Base-by-base conservation (phyloP, 2,797 vertebrate species). In the Nannoperca obscura region DNA sequence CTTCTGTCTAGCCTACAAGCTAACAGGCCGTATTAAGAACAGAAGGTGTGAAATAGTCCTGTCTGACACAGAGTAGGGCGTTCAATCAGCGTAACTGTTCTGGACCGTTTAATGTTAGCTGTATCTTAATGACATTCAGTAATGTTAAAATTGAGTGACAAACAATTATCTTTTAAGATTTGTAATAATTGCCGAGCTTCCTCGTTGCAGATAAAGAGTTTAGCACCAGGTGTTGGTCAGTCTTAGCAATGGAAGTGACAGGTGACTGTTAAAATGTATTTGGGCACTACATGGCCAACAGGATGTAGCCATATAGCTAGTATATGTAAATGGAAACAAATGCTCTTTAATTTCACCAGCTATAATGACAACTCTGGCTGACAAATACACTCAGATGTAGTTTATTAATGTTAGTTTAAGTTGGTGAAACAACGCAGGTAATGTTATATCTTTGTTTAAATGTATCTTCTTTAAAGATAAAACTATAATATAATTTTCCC, bases 11-110 rank as follows among this genome's bases (percentile, higher is more conserved):
- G 68, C 73, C n/a, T 30, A 30, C 7, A 9, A 60, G 84, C 71
- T 73, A 86, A 68, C 66, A 81, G 87, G 77, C 83, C 81, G 10
- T 4, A 1, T 13, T 38, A 1, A n/a, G 47, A 50, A 30, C 27
- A 20, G 0, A 30, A 9, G 24, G 7, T 15, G 34, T 69, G 20
- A 7, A 38, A 62, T 13, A 14, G 6, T 22, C 1, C 53, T 10
- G 10, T 0, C 4, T 42, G 27, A 42, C n/a, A 17, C 34, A 7
- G 5, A 32, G 0, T 5, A 1, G 5, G 19, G 3, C 19, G 34
- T 49, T 46, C 7, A 44, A 1, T n/a, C 30, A 47, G 12, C 27
- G 7, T 27, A 0, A 38, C 9, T 11, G 9, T 38, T 9, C 34
- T 64, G 20, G 2, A 2, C 3, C 2, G 44, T 75, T 22, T 32